These are phyloP conservation scores for Coleophora deauratella DNA, from an alignment of 2,888 invertebrate genomes.

Conservation along the genomic window DNA sequence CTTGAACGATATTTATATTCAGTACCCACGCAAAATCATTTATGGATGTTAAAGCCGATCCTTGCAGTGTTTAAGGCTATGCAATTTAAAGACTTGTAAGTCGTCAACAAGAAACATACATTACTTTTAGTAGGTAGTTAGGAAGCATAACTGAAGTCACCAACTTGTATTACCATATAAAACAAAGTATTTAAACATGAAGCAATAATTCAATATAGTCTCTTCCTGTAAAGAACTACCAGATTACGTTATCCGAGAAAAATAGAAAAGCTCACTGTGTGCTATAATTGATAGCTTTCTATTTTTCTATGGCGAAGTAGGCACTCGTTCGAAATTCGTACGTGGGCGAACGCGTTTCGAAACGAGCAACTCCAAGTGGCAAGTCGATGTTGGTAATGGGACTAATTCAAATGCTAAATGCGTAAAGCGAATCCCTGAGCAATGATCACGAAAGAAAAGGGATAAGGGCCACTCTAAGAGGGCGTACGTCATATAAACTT, in stretches of 20 bases:
- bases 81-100: no score
- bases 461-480: background rate
- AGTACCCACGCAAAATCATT: no score
- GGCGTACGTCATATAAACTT: no score
- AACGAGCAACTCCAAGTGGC: background rate
- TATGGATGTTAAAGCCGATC: no score
- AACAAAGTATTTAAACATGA: background rate
- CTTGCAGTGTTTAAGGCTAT: no score
- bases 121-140: no score
- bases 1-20: background rate
- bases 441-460: background rate
- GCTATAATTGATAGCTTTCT: slow-evolving; percentile 63
- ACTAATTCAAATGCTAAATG: background rate
- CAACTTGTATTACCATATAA: no score
- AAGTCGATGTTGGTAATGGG: background rate
- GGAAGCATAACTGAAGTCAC: no score
- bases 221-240: slow-evolving; percentile 2
- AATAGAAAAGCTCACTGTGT: slow-evolving; percentile 60
- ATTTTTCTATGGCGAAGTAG: slow-evolving; percentile 58
- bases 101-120: no score
- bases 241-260: slow-evolving; percentile 43
- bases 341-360: slow-evolving; percentile 58
- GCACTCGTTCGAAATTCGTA: slow-evolving; percentile 44
- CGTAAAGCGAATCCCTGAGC: background rate
- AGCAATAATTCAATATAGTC: background rate